phyloP scores from a whole-genome alignment of 2,888 invertebrate genomes.

The Blastobasis lacticolella region DNA sequence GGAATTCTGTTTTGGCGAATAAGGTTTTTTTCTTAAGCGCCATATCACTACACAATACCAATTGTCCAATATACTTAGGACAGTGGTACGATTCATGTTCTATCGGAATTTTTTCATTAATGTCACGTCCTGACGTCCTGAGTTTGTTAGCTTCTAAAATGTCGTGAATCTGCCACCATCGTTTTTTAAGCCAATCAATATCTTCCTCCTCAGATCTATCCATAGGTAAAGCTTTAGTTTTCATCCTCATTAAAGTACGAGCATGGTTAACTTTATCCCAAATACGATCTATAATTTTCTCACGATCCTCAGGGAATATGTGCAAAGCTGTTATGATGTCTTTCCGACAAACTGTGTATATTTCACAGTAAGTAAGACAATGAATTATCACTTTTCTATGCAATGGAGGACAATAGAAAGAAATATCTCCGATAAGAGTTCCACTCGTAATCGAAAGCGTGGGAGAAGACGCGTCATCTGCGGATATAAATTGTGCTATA shows the following conservation, averaged over 20 bases:
- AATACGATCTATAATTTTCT: not conserved
- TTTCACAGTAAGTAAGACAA: constrained; percentile 1
- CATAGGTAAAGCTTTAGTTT: not conserved
- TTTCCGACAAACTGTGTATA: not conserved
- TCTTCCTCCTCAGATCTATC: constrained; percentile 2
- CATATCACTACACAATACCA: constrained; percentile 45
- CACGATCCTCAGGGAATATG: not conserved
- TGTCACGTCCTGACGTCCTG: not conserved
- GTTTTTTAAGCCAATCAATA: constrained; percentile 3
- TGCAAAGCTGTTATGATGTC: not conserved
- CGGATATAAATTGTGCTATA: not conserved
- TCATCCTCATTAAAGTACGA: not conserved
- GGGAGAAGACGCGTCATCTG: not conserved
- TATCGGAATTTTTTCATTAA: constrained; percentile 18
- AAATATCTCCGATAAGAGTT: not conserved
- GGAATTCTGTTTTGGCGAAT: constrained; percentile 44
- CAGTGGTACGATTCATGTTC: constrained; percentile 50
- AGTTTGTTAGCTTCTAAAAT: not conserved
- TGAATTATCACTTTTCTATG: not conserved
- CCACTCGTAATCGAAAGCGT: not conserved
- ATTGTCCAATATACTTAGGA: constrained; percentile 54
- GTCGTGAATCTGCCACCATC: constrained; percentile 2
- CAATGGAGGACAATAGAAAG: not conserved
- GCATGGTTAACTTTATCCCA: not conserved
- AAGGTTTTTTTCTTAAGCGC: constrained; percentile 40